Base-by-base conservation (phyloP, 2,888 invertebrate species). In the Bembecia ichneumoniformis region DNA sequence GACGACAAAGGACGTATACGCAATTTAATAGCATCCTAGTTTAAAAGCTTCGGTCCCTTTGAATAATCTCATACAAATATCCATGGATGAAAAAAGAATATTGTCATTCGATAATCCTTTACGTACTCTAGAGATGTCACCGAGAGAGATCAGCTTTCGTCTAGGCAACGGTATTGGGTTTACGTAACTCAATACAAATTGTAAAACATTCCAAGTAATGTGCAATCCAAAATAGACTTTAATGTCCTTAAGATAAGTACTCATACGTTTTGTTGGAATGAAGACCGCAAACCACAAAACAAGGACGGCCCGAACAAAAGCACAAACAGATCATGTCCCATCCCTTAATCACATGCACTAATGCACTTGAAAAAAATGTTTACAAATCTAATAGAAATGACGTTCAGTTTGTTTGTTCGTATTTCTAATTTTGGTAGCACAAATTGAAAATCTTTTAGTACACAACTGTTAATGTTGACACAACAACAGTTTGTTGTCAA, bases 31-130 rank as follows among this genome's bases (percentile, higher is more conserved):
- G 82, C 80, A 71, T 82, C 76, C 73, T 76, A 81, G 76, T 74
- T 70, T 76, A 72, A 77, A 82, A 80, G 74, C 77, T 69, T 68
- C 68, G 64, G 54, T 74, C 71, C 68, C 62, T 72, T 72, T 82
- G 75, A 82, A 83, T 77, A 67, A 45, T 60, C 57, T 64, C 61
- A 56, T 59, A 68, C 71, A 71, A 74, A 75, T 68, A 66, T 60
- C 74, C 62, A 66, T 61, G 60, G 64, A 64, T 63, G 66, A 64
- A 82, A 87, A 84, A 83, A 83, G 58, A 65, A 74, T 69, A 79
- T 79, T 83, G 86, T 84, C 82, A 86, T 84, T 79, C 74, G 83
- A 87, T 87, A 87, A 87, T 83, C 87, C 87, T 87, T 87, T 86
- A 80, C 78, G 71, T 75, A 76, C 77, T 71, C 71, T 68, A 68